A percentile compares a stretch with the other conserved stretches of the same genome.
These are phyloP conservation scores for Cantharis rustica DNA, from an alignment of 2,888 invertebrate genomes.

Conservation along the genomic window DNA sequence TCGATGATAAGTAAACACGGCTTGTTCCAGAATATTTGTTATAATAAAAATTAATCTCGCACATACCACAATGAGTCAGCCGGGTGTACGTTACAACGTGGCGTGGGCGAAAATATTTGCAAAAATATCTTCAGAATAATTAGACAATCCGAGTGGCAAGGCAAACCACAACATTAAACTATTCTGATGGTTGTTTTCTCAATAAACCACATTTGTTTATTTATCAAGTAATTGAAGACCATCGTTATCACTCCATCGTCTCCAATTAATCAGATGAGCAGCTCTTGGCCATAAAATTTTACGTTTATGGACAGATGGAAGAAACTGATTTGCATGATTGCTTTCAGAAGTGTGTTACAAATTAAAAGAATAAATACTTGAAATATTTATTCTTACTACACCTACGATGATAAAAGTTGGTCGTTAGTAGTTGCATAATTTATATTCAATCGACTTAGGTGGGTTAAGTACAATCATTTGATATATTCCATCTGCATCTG, in stretches of 20 bases:
- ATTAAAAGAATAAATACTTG: neutral
- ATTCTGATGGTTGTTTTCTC: neutral
- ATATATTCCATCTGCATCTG: neutral
- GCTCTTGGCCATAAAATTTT: neutral
- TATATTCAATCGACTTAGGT: neutral
- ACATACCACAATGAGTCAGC: neutral
- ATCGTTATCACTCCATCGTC: neutral
- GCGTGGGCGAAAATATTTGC: slow-evolving; percentile 11
- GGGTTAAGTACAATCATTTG: neutral
- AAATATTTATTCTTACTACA: neutral
- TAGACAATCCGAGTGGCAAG: slow-evolving; percentile 3
- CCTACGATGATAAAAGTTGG: neutral
- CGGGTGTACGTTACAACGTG: neutral
- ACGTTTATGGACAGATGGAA: neutral
- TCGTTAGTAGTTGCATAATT: neutral
- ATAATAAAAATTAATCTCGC: neutral
- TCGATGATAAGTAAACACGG: neutral
- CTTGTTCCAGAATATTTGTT: neutral
- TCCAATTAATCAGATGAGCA: neutral
- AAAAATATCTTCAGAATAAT: slow-evolving; percentile 6
- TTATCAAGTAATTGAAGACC: neutral
- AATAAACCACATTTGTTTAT: neutral
- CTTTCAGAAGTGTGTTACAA: neutral
- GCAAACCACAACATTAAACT: neutral
- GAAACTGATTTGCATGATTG: neutral